Evolutionary conservation across 1,140 invertebrate species (phyloP), one percentile per base, ranked within the genome.

Genomic region (Lepidurus couesii): DNA sequence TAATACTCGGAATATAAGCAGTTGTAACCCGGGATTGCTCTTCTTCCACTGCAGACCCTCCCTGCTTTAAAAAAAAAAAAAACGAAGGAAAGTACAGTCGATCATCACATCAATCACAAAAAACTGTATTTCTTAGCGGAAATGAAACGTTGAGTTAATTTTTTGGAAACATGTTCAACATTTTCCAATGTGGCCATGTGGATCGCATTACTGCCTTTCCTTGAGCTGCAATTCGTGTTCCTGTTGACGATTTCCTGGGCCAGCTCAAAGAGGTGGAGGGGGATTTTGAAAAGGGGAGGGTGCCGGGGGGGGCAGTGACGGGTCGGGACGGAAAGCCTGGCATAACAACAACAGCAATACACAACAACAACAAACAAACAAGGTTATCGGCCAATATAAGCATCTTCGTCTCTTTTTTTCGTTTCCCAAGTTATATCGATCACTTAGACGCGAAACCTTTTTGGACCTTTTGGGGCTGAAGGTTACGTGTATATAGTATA

Each of bases 1-100:
- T 65, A 65, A 65, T 65, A 65, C 53, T 65, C 53, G 13, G 53
- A 65, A 65, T 65, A 65, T 21, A 65, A 65, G 53, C 53, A 65
- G 53, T 65, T 21, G 34, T 34, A 34, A 34, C 34, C 34, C 34
- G 34, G 34, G 34, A 34, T 34, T 34, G 34, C 34, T 65, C 53
- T 65, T 65, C 21, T 13, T 21, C 6, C 53, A 6, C n/a, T 65
- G 13, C 53, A 13, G n/a, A 10, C 21, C 7, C 16, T 65, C 53
- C 9, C 7, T 21, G 4, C 53, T 65, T n/a, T n/a, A n/a, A n/a
- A 0, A 21, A 65, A 65, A 13, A 65, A 65, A 21, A 65, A 65
- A 21, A 65, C 47, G 53, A 21, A 65, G 53, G 53, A 21, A 65
- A 65, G 21, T n/a, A 65, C 16, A 21, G 16, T 65, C 21, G 53